Evolutionary conservation across 2,113 vertebrate genomes (phyloP), one percentile per base, ranked within the genome.

Genomic region (Clinocottus analis): DNA sequence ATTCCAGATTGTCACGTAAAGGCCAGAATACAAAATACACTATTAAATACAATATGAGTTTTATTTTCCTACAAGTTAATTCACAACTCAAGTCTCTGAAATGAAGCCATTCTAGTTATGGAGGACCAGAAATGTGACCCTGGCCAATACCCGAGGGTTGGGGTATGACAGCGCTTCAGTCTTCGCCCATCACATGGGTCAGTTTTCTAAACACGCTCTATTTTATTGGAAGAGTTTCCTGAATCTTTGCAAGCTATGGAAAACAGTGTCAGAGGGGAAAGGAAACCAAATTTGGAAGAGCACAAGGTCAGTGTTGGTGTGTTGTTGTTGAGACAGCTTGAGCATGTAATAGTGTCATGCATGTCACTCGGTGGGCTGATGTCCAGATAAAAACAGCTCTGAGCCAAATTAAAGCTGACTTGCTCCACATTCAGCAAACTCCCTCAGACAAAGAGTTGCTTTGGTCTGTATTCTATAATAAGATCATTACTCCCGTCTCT

Each of bases 121-220:
- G 29, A 31, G 12, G 33, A 53, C n/a, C 7, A 70, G 17, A 55
- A 55, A 63, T 51, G 56, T 55, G 25, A 70, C 17, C 59, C 29
- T 12, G 5, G 70, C n/a, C n/a, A n/a, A n/a, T n/a, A n/a, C n/a
- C n/a, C n/a, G n/a, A n/a, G n/a, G n/a, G n/a, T n/a, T n/a, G n/a
- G n/a, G 23, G 53, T 41, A 7, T 41, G 60, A 45, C 21, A 45
- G 25, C 47, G 47, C 47, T 49, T 2, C 47, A 49, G 53, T 87
- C 75, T 69, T 23, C 33, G 29, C 13, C 14, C n/a, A 72, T 85
- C 80, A 87, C 80, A 75, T 77, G 80, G 71, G 77, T 80, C 29
- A 59, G 21, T 13, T 45, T 86, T n/a, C n/a, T n/a, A n/a, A n/a
- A 81, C 90, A 83, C 76, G 67, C 82, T 83, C 65, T 29, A 23